A percentile compares a stretch with the other conserved stretches of the same genome.
phyloP scores from a whole-genome alignment of 2,113 vertebrate species.

The Otolemur garnettii region DNA sequence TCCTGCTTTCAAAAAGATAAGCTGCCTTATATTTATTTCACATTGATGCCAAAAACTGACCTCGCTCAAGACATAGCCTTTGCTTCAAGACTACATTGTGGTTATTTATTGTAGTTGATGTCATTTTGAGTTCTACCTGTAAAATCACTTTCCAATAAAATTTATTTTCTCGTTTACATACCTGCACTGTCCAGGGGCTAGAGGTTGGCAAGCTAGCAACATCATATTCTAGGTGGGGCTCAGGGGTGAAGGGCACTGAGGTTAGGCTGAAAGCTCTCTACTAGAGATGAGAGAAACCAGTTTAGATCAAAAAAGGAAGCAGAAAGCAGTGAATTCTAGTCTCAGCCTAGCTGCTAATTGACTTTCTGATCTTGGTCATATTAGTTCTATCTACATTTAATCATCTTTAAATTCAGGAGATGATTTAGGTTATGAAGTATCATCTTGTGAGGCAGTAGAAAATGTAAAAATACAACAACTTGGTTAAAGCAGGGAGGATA shows the following conservation, averaged over 20 bases:
- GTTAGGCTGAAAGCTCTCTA: not conserved
- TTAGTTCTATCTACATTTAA: not conserved
- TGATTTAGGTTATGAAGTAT: not conserved
- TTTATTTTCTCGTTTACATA: conserved; percentile 79
- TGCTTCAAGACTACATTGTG: conserved; percentile 75
- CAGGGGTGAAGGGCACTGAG: not conserved
- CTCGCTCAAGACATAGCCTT: conserved; percentile 83
- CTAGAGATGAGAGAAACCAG: not conserved
- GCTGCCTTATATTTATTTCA: conserved; percentile 88
- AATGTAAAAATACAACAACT: conserved; percentile 10
- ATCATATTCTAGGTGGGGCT: conserved; percentile 19
- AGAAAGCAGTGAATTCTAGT: not conserved
- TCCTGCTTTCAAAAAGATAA: conserved; percentile 90
- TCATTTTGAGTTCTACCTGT: conserved; percentile 83
- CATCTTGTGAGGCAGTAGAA: not conserved
- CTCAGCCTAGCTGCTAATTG: not conserved
- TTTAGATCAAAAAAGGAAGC: conserved; percentile 6
- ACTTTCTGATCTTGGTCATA: not conserved
- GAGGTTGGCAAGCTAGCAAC: conserved; percentile 9
- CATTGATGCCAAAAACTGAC: conserved; percentile 84
- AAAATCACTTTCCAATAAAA: conserved; percentile 78
- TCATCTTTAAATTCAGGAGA: conserved; percentile 13
- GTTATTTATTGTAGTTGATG: conserved; percentile 84
- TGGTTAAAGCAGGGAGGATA: not conserved
- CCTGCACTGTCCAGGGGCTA: conserved; percentile 41